These are phyloP conservation scores for Pelecanoides urinatrix DNA, from an alignment of 2,113 vertebrate species.

Conservation along the genomic window DNA sequence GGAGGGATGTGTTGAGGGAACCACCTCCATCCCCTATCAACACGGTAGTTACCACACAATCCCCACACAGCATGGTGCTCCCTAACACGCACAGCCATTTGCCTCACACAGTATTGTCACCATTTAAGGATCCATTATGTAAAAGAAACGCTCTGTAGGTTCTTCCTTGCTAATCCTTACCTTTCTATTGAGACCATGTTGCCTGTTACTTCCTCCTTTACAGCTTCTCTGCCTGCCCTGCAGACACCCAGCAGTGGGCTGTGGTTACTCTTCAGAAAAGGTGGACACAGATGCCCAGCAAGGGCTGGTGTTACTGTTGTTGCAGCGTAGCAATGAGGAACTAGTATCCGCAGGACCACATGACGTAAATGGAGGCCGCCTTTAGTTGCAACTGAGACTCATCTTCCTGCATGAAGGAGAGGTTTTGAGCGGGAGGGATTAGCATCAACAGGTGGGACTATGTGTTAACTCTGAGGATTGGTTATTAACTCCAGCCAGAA, in stretches of 20 bases:
- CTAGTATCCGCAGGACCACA: too few relatives aligned
- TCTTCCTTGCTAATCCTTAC: neutral
- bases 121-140: neutral
- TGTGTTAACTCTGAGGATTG: neutral
- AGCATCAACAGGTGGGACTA: neutral
- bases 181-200: neutral
- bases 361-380: neutral
- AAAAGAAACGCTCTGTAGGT: neutral
- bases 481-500: neutral
- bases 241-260: neutral
- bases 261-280: neutral
- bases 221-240: neutral
- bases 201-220: neutral
- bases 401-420: neutral
- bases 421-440: neutral
- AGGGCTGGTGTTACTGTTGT: neutral
- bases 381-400: neutral
- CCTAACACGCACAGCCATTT: neutral
- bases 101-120: neutral
- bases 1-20: neutral
- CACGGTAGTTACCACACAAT: neutral
- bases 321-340: neutral
- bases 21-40: neutral
- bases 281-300: neutral
- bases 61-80: neutral